Base-by-base conservation (phyloP, 2,797 vertebrate genomes). In the Iguana delicatissima region DNA sequence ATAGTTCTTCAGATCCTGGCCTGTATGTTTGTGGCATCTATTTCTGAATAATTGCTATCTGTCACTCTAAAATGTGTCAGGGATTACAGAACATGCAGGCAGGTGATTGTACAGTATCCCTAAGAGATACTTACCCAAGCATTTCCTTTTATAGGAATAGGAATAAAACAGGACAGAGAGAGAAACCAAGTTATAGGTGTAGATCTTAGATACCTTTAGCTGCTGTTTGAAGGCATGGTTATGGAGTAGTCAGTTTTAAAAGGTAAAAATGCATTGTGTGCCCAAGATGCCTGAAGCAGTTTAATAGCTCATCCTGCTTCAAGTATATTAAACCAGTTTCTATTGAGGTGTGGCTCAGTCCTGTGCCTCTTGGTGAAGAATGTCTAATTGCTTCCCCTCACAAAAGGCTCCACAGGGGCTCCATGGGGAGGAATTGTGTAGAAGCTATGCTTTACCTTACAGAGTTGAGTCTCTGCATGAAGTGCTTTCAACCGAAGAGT, bases 131-230 rank as follows among this genome's bases (percentile, higher is more conserved):
- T 62, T 62, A 4, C 38, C 74, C 62, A 6, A 62, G n/a, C 5
- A 35, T 90, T 90, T 81, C 55, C 29, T 80, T 86, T 86, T 79
- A 67, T 29, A 20, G 67, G 85, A 85, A 29, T 16, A 73, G 8
- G 26, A 32, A 72, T 35, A 52, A 77, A 59, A 20, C 35, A 18
- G 38, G 2, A 26, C 0, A 64, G 16, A 7, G 12, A 35, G n/a
- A 67, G 24, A 12, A 1, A 12, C 7, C 18, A 87, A 24, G 18
- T 50, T 73, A 16, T 50, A 67, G 14, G 67, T 67, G n/a, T 26
- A 59, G 38, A 35, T 26, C 38, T 73, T 59, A 7, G 26, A 8
- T 69, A n/a, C 18, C 35, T 7, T 64, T 80, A 38, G 35, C 52
- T 46, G 29, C 46, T 79, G 9, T n/a, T 69, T 26, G 57, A 69